These are phyloP conservation scores for Passer montanus DNA, from an alignment of 2,113 vertebrate genomes.

Conservation along the genomic window DNA sequence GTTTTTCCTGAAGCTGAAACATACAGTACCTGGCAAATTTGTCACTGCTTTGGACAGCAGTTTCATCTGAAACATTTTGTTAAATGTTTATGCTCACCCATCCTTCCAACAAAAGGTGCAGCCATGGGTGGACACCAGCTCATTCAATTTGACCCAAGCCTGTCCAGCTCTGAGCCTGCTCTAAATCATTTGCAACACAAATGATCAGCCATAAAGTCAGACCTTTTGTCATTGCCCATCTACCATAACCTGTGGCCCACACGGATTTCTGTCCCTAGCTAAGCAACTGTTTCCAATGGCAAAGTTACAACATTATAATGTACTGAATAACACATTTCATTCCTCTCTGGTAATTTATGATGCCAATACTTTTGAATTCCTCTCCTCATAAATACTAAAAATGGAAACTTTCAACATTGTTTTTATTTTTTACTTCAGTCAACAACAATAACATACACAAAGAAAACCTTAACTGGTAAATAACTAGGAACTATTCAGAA, in stretches of 20 bases:
- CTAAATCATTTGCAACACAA: slow-evolving; percentile 47
- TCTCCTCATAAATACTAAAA: slow-evolving; percentile 41
- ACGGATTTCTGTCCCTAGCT: not conserved
- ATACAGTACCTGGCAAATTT: not conserved
- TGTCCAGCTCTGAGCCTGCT: not conserved
- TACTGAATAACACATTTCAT: not conserved
- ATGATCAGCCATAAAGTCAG: not conserved
- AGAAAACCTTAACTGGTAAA: not conserved
- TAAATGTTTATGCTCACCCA: not conserved
- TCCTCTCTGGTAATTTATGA: slow-evolving; percentile 2
- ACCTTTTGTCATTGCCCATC: slow-evolving; percentile 45
- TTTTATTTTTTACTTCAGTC: slow-evolving; percentile 15
- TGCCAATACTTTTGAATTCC: slow-evolving; percentile 9
- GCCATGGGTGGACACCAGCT: slow-evolving; percentile 27
- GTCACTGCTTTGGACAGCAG: not conserved
- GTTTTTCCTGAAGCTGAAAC: not conserved
- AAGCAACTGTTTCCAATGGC: slow-evolving; percentile 6
- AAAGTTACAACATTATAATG: slow-evolving; percentile 41
- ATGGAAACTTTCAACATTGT: not conserved
- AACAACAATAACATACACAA: not conserved
- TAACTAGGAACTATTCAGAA: not conserved
- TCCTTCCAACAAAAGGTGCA: slow-evolving; percentile 34
- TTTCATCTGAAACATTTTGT: slow-evolving; percentile 18
- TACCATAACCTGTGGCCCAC: slow-evolving; percentile 26
- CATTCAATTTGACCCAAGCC: not conserved